A percentile compares a stretch with the other conserved stretches of the same genome.
These are phyloP conservation scores for Danionella cerebrum DNA, from an alignment of 2,113 vertebrate species.

Conservation along the genomic window DNA sequence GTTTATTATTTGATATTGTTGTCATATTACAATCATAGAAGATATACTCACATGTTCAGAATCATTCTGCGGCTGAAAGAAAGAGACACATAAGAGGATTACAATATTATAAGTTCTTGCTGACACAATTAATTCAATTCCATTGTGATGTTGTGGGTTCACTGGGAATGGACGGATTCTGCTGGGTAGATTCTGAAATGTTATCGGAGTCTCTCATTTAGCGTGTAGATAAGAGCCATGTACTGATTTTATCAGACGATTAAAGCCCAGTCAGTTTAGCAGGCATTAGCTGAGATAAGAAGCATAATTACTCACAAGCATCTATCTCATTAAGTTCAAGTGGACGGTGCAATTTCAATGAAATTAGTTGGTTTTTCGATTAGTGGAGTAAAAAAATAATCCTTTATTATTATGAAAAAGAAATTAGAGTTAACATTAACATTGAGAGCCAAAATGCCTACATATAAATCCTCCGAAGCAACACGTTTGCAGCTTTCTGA, in stretches of 20 bases:
- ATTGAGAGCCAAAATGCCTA: too few species aligned
- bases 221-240: not conserved
- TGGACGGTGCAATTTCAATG: not conserved
- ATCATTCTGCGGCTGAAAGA: conserved; percentile 83
- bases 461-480: too few species aligned
- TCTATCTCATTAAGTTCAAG: not conserved
- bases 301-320: conserved; percentile 4
- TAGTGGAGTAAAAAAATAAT: too few species aligned
- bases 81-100: conserved; percentile 28
- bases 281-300: conserved; percentile 13
- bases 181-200: not conserved
- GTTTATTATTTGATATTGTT: too few species aligned
- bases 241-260: not conserved
- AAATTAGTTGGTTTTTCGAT: not conserved
- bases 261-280: not conserved
- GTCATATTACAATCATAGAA: not conserved
- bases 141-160: not conserved
- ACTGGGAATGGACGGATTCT: too few species aligned
- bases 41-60: conserved; percentile 90
- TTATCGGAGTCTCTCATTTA: conserved; percentile 6
- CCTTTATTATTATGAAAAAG: too few species aligned
- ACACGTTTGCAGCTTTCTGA: too few species aligned
- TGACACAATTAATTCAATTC: conserved; percentile 7
- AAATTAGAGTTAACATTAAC: too few species aligned
- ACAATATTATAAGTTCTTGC: not conserved